Conservation (phyloP, 64 coral and sea anemone genomes). For the Pocillopora verrucosa region DNA sequence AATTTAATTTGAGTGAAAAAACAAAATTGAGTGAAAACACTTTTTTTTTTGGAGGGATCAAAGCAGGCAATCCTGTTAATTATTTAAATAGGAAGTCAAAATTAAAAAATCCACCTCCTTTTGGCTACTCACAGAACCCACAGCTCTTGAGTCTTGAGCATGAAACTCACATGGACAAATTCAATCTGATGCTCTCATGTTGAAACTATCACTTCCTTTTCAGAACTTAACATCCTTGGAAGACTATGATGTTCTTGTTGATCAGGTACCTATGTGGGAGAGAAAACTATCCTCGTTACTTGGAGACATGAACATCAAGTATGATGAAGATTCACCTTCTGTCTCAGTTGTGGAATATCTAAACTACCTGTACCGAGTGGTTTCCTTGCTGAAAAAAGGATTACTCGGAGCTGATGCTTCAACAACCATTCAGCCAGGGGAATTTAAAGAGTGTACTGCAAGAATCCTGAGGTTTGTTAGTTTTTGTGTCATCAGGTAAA, state of each 20-base stretch:
- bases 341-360: conserved; percentile 82
- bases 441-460: conserved; percentile 65
- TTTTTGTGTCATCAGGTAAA: background rate
- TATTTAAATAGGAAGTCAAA: too few species aligned
- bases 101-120: too few species aligned
- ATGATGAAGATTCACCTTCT: conserved; percentile 53
- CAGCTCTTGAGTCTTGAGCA: too few species aligned
- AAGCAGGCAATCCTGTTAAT: too few species aligned
- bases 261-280: conserved; percentile 75
- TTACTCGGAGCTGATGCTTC: conserved; percentile 3
- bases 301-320: conserved; percentile 57
- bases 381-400: conserved; percentile 53
- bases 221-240: conserved; percentile 77
- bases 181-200: too few species aligned
- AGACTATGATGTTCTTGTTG: conserved; percentile 76
- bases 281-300: conserved; percentile 55
- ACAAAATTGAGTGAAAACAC: too few species aligned
- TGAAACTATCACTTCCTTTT: background rate
- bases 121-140: too few species aligned
- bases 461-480: conserved; percentile 65
- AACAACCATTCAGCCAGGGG: conserved; percentile 38
- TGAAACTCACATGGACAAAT: too few species aligned
- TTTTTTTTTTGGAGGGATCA: too few species aligned
- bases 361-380: conserved; percentile 77
- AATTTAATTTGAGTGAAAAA: too few species aligned